A percentile compares a stretch with the other conserved stretches of the same genome.
phyloP scores from a whole-genome alignment of 2,797 vertebrate species.

The Propithecus deckenii region DNA sequence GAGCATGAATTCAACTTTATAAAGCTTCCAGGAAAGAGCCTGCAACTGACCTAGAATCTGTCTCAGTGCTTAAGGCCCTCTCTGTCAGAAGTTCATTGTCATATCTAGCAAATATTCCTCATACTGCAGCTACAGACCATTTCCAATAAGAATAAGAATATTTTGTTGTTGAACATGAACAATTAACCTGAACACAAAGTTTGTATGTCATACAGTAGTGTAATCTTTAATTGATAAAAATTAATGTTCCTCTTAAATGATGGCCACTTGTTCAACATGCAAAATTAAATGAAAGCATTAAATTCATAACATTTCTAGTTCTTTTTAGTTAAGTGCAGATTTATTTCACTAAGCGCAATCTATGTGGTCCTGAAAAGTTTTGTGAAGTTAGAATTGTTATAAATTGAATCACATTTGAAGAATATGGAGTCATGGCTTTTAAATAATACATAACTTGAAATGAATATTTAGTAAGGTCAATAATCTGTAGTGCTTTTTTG shows the following conservation, averaged over 20 bases:
- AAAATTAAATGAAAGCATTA: neutral
- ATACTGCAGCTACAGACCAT: neutral
- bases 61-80: neutral
- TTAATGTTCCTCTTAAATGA: neutral
- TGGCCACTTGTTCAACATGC: neutral
- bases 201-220: neutral
- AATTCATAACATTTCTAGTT: neutral
- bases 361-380: neutral
- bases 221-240: neutral
- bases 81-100: neutral
- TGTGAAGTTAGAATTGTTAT: constrained; percentile 15
- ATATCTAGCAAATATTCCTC: neutral
- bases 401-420: constrained; percentile 33
- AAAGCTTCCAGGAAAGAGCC: neutral
- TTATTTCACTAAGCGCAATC: neutral
- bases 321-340: neutral
- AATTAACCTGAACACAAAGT: neutral
- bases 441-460: neutral
- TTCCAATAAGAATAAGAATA: neutral
- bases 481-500: neutral
- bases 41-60: neutral
- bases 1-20: neutral
- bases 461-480: neutral
- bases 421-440: neutral
- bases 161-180: neutral